Evolutionary conservation across 2,797 vertebrate genomes (phyloP).

Genomic region (Darevskia mixta): DNA sequence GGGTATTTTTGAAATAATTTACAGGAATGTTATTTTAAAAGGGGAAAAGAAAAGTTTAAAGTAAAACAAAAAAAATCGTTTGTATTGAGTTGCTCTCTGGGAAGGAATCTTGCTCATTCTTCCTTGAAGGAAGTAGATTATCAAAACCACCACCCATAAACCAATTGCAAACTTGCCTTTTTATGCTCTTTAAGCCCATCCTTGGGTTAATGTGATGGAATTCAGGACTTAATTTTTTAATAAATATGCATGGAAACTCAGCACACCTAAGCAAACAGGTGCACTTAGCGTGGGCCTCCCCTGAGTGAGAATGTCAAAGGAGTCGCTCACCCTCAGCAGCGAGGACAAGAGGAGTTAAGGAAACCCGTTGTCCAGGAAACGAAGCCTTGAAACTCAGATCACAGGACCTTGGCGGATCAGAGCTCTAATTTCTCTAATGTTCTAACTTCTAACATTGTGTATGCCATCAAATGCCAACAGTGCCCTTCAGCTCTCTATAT

Average conservation of each 20-base stretch:
- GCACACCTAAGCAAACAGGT: conserved; percentile 32
- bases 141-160: conserved; percentile 59
- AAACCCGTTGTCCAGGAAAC: background rate
- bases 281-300: conserved; percentile 31
- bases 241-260: conserved; percentile 61
- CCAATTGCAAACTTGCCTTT: conserved; percentile 58
- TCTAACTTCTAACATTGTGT: no score
- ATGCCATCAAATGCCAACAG: no score
- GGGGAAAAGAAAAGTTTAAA: background rate
- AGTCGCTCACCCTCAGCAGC: background rate
- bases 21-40: conserved; percentile 45
- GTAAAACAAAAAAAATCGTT: conserved; percentile 34
- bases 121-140: conserved; percentile 62
- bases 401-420: background rate
- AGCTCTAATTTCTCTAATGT: background rate
- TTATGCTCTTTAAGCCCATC: conserved; percentile 61
- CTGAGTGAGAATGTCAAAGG: conserved; percentile 33
- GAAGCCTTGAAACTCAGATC: background rate
- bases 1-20: conserved; percentile 68
- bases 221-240: conserved; percentile 64
- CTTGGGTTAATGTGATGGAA: conserved; percentile 54
- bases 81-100: conserved; percentile 51
- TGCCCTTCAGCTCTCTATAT: no score
- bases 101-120: conserved; percentile 53
- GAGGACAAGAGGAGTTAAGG: conserved; percentile 16